Percentiles rank a stretch among this genome's conserved stretches.
phyloP scores from a whole-genome alignment of 1,140 invertebrate genomes.

The Antheraea pernyi region DNA sequence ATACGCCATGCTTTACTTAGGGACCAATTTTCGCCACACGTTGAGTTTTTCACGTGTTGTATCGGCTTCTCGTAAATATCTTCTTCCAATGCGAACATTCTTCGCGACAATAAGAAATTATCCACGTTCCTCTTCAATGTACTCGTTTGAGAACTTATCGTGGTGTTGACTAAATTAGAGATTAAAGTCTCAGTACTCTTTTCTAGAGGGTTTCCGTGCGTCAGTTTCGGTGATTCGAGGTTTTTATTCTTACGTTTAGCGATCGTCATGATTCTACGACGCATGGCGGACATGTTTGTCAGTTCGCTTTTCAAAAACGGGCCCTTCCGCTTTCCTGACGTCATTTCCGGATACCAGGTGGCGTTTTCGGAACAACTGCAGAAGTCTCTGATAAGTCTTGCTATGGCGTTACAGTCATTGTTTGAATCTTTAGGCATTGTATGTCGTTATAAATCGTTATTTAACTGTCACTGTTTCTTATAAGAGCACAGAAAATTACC shows the following conservation, averaged over 20 bases:
- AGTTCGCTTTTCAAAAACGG: constrained; percentile 68
- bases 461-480: constrained; percentile 55
- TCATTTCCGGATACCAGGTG: constrained; percentile 76
- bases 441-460: constrained; percentile 46
- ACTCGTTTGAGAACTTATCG: constrained; percentile 59
- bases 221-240: constrained; percentile 48
- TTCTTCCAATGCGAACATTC: constrained; percentile 62
- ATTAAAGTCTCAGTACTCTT: constrained; percentile 53
- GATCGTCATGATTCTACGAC: constrained; percentile 60
- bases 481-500: constrained; percentile 53
- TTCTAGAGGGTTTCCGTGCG: constrained; percentile 32
- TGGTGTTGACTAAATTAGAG: constrained; percentile 57
- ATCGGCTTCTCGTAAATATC: constrained; percentile 70
- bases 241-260: constrained; percentile 55
- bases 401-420: constrained; percentile 66
- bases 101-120: constrained; percentile 56
- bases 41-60: constrained; percentile 48
- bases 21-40: constrained; percentile 71
- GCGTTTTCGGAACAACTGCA: constrained; percentile 76
- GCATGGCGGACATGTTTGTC: constrained; percentile 70
- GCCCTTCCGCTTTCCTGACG: constrained; percentile 53
- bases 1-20: constrained; percentile 68
- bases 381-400: constrained; percentile 71
- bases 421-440: constrained; percentile 65
- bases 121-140: constrained; percentile 63